Percentiles rank a stretch among this genome's conserved stretches.
phyloP scores from a whole-genome alignment of 2,113 vertebrate species.

The Paradoxurus hermaphroditus region DNA sequence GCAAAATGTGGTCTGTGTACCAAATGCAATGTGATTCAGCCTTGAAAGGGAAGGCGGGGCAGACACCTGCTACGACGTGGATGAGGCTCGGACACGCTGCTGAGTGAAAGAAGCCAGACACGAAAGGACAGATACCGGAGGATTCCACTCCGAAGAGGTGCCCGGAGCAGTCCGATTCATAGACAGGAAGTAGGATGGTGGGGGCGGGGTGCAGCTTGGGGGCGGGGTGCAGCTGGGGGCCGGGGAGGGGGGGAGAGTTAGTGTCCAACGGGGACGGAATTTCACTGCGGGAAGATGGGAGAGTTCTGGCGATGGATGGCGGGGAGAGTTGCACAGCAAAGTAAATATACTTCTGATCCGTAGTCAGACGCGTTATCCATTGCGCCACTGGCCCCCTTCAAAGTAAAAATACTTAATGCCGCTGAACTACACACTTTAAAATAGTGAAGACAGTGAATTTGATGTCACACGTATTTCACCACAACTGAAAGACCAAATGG shows the following conservation, averaged over 20 bases:
- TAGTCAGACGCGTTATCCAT: too few species aligned
- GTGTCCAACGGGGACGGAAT: background rate
- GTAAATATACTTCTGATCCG: too few species aligned
- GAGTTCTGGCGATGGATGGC: background rate
- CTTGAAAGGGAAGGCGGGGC: background rate
- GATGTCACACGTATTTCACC: background rate
- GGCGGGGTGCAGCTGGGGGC: background rate
- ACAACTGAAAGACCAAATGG: background rate
- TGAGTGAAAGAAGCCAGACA: background rate
- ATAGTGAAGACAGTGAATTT: too few species aligned
- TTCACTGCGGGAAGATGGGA: background rate
- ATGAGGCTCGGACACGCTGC: background rate
- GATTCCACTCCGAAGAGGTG: background rate
- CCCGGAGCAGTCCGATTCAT: background rate
- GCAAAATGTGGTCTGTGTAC: background rate
- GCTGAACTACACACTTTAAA: background rate
- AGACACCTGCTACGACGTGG: background rate
- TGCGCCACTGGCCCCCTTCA: too few species aligned
- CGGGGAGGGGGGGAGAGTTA: rapidly evolving
- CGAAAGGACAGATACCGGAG: background rate
- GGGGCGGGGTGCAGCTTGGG: background rate
- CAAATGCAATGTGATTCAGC: background rate
- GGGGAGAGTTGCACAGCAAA: background rate
- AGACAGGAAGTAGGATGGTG: background rate
- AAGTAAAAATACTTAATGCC: background rate